Evolutionary conservation across 1,140 invertebrate genomes (phyloP).

Genomic region (Monochamus saltuarius): DNA sequence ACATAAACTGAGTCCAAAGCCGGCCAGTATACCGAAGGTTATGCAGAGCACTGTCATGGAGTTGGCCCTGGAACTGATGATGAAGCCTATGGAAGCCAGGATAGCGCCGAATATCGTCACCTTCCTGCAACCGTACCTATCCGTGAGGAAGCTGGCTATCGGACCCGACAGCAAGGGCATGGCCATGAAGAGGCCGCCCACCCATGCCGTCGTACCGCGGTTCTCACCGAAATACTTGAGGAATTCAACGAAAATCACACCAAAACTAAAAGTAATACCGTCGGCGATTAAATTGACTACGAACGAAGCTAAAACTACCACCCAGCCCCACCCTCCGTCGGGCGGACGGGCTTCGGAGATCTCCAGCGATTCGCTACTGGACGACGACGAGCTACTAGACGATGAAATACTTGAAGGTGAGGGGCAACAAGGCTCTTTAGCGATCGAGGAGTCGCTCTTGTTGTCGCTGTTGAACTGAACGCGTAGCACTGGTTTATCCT

Average conservation of each 20-base stretch:
- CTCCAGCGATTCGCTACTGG: slow-evolving; percentile 60
- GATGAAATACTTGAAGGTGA: slow-evolving; percentile 48
- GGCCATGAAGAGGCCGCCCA: slow-evolving; percentile 86
- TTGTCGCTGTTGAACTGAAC: slow-evolving; percentile 60
- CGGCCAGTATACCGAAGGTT: slow-evolving; percentile 83
- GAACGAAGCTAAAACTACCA: slow-evolving; percentile 82
- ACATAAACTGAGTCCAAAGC: slow-evolving; percentile 83
- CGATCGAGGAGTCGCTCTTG: slow-evolving; percentile 47
- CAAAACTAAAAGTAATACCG: slow-evolving; percentile 85
- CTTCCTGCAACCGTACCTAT: slow-evolving; percentile 79
- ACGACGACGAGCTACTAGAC: slow-evolving; percentile 52
- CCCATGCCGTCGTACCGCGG: slow-evolving; percentile 87
- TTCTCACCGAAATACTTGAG: slow-evolving; percentile 75
- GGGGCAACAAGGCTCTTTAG: slow-evolving; percentile 43
- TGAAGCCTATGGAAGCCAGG: slow-evolving; percentile 76
- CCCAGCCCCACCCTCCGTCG: slow-evolving; percentile 79
- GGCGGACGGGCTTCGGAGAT: slow-evolving; percentile 67
- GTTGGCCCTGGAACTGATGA: slow-evolving; percentile 74
- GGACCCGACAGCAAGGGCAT: slow-evolving; percentile 86
- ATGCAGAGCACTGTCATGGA: slow-evolving; percentile 79
- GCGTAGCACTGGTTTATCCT: slow-evolving; percentile 56
- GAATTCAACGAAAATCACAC: slow-evolving; percentile 80
- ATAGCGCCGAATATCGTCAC: slow-evolving; percentile 81
- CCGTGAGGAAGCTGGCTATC: slow-evolving; percentile 83
- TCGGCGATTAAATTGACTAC: slow-evolving; percentile 90